Percentiles rank a stretch among this genome's conserved stretches.
phyloP scores from a whole-genome alignment of 2,888 invertebrate genomes.

The Petrophora chlorosata region DNA sequence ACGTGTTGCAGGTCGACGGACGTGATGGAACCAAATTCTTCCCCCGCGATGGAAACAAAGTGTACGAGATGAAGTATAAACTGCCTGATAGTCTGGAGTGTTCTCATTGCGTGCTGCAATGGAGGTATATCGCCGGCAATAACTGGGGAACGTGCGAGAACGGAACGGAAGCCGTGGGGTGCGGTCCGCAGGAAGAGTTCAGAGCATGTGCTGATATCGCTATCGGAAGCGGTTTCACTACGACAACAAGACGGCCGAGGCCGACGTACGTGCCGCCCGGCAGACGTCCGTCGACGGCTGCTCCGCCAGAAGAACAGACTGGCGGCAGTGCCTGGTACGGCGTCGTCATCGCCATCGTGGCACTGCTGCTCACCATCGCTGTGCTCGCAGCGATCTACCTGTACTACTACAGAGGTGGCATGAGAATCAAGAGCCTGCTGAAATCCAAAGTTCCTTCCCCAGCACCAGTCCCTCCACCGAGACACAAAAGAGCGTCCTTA shows the following conservation, averaged over 20 bases:
- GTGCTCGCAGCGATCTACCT: slow-evolving; percentile 87
- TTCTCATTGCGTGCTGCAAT: slow-evolving; percentile 92
- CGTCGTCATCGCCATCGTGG: slow-evolving; percentile 85
- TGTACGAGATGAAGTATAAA: slow-evolving; percentile 90
- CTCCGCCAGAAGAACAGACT: slow-evolving; percentile 69
- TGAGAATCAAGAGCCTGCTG: slow-evolving; percentile 86
- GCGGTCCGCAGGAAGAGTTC: slow-evolving; percentile 95
- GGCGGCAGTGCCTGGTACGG: slow-evolving; percentile 81
- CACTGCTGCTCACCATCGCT: slow-evolving; percentile 86
- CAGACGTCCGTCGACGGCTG: slow-evolving; percentile 70
- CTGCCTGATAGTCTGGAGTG: slow-evolving; percentile 87
- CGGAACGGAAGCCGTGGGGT: slow-evolving; percentile 91
- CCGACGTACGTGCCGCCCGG: slow-evolving; percentile 72
- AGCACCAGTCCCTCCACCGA: slow-evolving; percentile 73
- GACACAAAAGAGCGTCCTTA: slow-evolving; percentile 69
- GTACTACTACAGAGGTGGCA: slow-evolving; percentile 90
- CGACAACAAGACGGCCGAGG: slow-evolving; percentile 72
- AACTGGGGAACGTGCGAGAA: slow-evolving; percentile 91
- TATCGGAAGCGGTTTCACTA: slow-evolving; percentile 83
- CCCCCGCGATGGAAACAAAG: slow-evolving; percentile 90
- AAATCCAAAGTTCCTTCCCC: slow-evolving; percentile 69
- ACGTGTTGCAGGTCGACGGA: slow-evolving; percentile 84
- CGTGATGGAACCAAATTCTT: slow-evolving; percentile 85
- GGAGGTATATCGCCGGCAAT: slow-evolving; percentile 94
- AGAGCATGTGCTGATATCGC: slow-evolving; percentile 92